These are phyloP conservation scores for Orcinus orca DNA, from an alignment of 2,113 vertebrate species.

Conservation along the genomic window DNA sequence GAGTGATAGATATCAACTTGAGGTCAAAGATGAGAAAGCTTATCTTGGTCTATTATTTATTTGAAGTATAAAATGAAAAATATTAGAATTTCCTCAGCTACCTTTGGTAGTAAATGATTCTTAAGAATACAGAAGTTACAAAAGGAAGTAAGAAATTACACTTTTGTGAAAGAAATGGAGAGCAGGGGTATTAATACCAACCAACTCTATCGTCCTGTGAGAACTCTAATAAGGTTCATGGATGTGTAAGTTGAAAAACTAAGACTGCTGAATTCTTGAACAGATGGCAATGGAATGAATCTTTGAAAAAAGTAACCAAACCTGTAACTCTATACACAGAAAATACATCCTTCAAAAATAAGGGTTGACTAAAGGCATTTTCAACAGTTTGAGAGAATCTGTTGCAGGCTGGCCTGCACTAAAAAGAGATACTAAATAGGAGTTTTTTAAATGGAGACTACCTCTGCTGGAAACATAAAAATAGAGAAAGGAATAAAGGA, in stretches of 20 bases:
- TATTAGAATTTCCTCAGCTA: not conserved
- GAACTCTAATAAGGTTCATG: not conserved
- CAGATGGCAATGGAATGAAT: not conserved
- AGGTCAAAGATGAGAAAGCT: not conserved
- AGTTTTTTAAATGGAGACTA: not conserved
- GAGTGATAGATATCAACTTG: not conserved
- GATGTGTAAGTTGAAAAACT: not conserved
- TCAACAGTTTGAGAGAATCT: not conserved
- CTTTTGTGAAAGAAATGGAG: not conserved
- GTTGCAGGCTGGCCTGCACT: not conserved
- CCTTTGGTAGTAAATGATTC: not conserved
- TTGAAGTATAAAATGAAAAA: not conserved
- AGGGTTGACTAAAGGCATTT: not conserved
- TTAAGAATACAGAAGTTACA: not conserved
- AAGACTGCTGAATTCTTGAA: not conserved
- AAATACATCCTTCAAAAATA: not conserved
- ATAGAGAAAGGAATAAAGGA: not conserved
- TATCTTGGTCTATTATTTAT: not conserved
- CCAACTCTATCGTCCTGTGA: not conserved
- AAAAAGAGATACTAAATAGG: not conserved
- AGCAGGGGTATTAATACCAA: not conserved
- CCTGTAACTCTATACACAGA: not conserved
- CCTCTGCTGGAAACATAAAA: not conserved
- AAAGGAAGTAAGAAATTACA: not conserved
- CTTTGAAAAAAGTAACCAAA: not conserved